A percentile compares a stretch with the other conserved stretches of the same genome.
Evolutionary conservation across 2,797 vertebrate genomes (phyloP).

Genomic region (Molossus alvarezi): DNA sequence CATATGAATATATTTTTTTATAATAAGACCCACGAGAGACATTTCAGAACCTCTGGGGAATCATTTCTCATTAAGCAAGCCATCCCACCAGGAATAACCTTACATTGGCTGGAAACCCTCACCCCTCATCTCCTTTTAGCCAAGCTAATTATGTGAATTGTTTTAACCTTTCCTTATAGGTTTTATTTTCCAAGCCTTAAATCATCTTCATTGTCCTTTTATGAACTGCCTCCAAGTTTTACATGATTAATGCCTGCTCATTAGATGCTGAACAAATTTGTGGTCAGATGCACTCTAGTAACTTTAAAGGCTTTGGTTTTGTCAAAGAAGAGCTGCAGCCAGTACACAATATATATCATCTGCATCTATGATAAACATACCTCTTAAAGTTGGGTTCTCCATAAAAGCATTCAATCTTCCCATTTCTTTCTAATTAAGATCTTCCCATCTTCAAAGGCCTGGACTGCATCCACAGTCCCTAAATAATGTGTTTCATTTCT

Average conservation of each 20-base stretch:
- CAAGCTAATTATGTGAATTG: conserved; percentile 81
- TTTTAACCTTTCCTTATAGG: conserved; percentile 81
- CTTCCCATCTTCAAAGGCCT: conserved; percentile 84
- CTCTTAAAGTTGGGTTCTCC: conserved; percentile 66
- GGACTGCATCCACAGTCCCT: conserved; percentile 76
- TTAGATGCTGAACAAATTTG: conserved; percentile 81
- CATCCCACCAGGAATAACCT: conserved; percentile 65
- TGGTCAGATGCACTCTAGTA: conserved; percentile 69
- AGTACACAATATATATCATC: conserved; percentile 78
- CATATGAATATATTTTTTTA: conserved; percentile 6
- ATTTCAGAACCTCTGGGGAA: conserved; percentile 42
- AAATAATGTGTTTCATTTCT: conserved; percentile 82
- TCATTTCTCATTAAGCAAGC: conserved; percentile 60
- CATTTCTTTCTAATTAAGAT: conserved; percentile 85
- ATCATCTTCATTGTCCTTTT: conserved; percentile 81
- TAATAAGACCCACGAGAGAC: conserved; percentile 64
- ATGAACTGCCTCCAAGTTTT: conserved; percentile 82
- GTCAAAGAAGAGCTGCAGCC: conserved; percentile 72
- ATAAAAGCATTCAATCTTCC: conserved; percentile 80
- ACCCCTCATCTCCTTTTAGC: conserved; percentile 67
- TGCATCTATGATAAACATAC: conserved; percentile 81
- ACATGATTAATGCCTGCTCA: conserved; percentile 81
- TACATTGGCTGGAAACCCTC: conserved; percentile 66
- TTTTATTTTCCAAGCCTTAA: conserved; percentile 83
- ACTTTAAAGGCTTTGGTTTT: conserved; percentile 79